A percentile compares a stretch with the other conserved stretches of the same genome.
These are phyloP conservation scores for Cynoglossus semilaevis DNA, from an alignment of 2,113 vertebrate species.

Conservation along the genomic window DNA sequence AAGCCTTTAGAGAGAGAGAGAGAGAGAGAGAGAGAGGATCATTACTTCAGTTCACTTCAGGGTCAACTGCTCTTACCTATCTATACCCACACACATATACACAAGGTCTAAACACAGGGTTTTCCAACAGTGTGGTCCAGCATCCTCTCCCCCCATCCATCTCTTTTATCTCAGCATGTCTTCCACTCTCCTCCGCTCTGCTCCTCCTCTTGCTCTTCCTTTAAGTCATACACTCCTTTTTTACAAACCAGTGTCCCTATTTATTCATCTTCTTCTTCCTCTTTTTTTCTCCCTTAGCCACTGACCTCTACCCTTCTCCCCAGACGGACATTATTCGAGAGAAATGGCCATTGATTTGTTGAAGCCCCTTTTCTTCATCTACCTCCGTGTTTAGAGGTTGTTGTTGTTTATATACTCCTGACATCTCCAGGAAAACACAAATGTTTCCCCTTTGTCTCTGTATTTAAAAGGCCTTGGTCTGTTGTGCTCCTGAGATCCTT, in stretches of 20 bases:
- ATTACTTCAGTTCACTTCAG: conserved; percentile 19
- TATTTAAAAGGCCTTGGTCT: too few species aligned
- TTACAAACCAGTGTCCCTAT: conserved; percentile 3
- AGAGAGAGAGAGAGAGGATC: conserved; percentile 1
- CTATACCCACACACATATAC: conserved; percentile 1
- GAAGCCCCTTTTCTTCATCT: conserved; percentile 23
- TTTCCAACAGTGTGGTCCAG: conserved; percentile 11
- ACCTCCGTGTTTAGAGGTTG: conserved; percentile 6
- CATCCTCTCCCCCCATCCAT: conserved; percentile 31
- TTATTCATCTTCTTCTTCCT: conserved; percentile 12
- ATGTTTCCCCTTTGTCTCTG: background rate
- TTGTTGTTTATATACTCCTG: conserved; percentile 6
- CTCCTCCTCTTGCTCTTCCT: conserved; percentile 3
- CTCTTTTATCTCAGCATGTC: conserved; percentile 15
- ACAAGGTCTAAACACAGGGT: conserved; percentile 18
- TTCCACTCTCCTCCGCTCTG: background rate
- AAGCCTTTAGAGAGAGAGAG: background rate
- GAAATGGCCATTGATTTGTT: conserved; percentile 40
- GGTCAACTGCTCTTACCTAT: conserved; percentile 34
- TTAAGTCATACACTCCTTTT: conserved; percentile 12
- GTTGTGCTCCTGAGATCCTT: too few species aligned
- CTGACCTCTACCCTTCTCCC: conserved; percentile 17
- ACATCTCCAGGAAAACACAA: background rate
- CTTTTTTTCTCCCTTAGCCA: background rate
- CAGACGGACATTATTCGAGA: conserved; percentile 32